phyloP scores from a whole-genome alignment of 2,888 invertebrate species.

The Drosophila mettleri region DNA sequence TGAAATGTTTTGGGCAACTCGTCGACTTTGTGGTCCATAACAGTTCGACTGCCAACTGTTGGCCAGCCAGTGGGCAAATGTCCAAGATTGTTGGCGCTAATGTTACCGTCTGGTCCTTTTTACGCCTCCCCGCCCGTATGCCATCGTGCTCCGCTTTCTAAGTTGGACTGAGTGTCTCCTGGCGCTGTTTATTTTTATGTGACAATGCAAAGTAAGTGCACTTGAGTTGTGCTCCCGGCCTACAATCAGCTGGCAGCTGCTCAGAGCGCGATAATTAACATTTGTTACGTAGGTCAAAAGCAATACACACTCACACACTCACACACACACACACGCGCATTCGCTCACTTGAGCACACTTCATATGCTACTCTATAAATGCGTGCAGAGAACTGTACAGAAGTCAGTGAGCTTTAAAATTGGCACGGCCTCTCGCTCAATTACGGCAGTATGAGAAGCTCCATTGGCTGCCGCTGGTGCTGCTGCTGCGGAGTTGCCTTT shows the following conservation, averaged over 20 bases:
- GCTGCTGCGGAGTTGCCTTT: constrained; percentile 50
- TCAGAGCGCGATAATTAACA: constrained; percentile 60
- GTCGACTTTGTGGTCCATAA: constrained; percentile 65
- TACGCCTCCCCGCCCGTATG: background rate
- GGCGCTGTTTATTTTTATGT: constrained; percentile 71
- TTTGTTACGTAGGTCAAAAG: constrained; percentile 63
- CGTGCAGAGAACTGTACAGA: constrained; percentile 59
- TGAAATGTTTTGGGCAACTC: constrained; percentile 24
- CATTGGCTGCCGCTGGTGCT: constrained; percentile 35
- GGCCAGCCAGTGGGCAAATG: constrained; percentile 60
- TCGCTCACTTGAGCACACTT: constrained; percentile 3
- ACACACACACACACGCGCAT: background rate
- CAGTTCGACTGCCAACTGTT: constrained; percentile 49
- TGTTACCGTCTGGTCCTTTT: constrained; percentile 67
- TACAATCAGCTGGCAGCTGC: constrained; percentile 63
- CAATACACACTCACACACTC: constrained; percentile 20
- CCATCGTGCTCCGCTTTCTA: background rate
- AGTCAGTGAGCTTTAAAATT: constrained; percentile 80
- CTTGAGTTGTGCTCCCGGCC: constrained; percentile 61
- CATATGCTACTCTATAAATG: constrained; percentile 28
- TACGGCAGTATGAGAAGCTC: constrained; percentile 79
- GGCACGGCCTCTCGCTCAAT: constrained; percentile 66
- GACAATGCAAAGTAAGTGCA: constrained; percentile 78
- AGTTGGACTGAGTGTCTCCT: constrained; percentile 20
- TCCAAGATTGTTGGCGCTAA: constrained; percentile 64